Evolutionary conservation across 2,888 invertebrate species (phyloP).

Genomic region (Tipula vernalis): DNA sequence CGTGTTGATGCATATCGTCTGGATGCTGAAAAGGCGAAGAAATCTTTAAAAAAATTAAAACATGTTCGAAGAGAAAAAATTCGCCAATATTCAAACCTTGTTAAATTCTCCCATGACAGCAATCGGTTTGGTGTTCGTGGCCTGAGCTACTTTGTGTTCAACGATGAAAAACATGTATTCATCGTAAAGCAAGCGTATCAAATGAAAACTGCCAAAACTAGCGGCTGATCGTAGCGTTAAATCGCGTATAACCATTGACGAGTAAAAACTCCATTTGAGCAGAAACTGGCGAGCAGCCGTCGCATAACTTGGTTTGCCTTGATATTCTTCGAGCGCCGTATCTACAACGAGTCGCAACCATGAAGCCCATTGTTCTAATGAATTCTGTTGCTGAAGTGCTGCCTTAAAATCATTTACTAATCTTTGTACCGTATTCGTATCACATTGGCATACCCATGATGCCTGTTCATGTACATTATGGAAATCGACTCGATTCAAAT

Average conservation of each 20-base stretch:
- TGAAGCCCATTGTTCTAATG: slow-evolving; percentile 92
- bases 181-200: slow-evolving; percentile 93
- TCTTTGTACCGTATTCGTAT: slow-evolving; percentile 62
- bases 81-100: slow-evolving; percentile 20
- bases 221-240: slow-evolving; percentile 91
- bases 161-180: slow-evolving; percentile 99
- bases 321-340: slow-evolving; percentile 77
- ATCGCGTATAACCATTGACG: slow-evolving; percentile 96
- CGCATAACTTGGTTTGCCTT: slow-evolving; percentile 68
- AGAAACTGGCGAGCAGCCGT: slow-evolving; percentile 84
- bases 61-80: no score
- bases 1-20: background rate
- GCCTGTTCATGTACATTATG: slow-evolving; percentile 92
- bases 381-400: slow-evolving; percentile 83
- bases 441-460: slow-evolving; percentile 96
- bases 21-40: background rate
- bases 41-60: background rate
- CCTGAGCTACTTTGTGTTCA: slow-evolving; percentile 90
- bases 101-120: slow-evolving; percentile 69
- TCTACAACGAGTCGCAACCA: slow-evolving; percentile 95
- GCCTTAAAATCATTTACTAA: slow-evolving; percentile 88
- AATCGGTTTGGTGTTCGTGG: slow-evolving; percentile 82
- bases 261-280: slow-evolving; percentile 97
- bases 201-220: slow-evolving; percentile 97
- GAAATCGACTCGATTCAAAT: slow-evolving; percentile 95